Base-by-base conservation (phyloP, 2,888 invertebrate genomes). In the Monochamus alternatus region DNA sequence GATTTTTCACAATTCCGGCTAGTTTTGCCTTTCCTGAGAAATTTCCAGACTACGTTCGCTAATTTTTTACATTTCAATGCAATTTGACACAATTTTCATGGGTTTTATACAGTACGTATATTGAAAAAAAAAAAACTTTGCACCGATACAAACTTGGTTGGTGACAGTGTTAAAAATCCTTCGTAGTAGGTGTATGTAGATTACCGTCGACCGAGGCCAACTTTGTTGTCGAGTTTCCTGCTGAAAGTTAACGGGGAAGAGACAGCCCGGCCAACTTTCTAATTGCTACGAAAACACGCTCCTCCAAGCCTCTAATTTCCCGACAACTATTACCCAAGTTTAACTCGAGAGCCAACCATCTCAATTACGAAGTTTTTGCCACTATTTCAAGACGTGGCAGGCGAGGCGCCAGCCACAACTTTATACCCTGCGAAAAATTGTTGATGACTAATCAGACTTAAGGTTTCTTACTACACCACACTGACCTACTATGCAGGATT, bases 281-380 rank as follows among this genome's bases (percentile, higher is more conserved):
- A 64, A 64, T 64, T 64, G 64, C 44, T 22, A 64, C 43, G 64
- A 64, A 64, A 64, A 64, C 64, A 64, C 38, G 30, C 64, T 64
- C 55, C 14, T n/a, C 32, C 38, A 30, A 64, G 44, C 64, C 64
- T 64, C 43, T 64, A 64, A 47, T 64, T 64, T 64, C 47, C 43
- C 44, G 14, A 43, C 47, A 64, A 64, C 64, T 64, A 64, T 64
- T 64, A 64, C 64, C 64, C 62, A 62, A 64, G 64, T 64, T 64
- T 43, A 64, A 47, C 14, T 47, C 64, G 32, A 30, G 64, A 43
- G 32, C 47, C 31, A 64, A 64, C 64, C 64, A 30, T 43, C 64
- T 64, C 64, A 64, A 64, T 64, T 64, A 64, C 22, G 64, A 64
- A 64, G 64, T 64, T 64, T 64, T 64, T 62, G 31, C 71, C 55